Evolutionary conservation across 1,140 invertebrate species (phyloP), one percentile per base, ranked within the genome.

Genomic region (Geopemphigus sp.): DNA sequence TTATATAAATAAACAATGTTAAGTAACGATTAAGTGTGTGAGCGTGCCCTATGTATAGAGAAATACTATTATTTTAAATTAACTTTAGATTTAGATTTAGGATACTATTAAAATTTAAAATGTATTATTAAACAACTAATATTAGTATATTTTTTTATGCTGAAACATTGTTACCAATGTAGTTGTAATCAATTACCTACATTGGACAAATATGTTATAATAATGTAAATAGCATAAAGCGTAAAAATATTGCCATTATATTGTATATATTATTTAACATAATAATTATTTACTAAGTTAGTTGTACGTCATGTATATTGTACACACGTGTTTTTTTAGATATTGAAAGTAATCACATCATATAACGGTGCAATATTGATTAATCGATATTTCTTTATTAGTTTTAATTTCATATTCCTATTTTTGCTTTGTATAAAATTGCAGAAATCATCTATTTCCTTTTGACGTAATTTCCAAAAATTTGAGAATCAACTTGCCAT

Each of bases 81-180:
- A 8, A 78, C 39, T 61, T 8, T 76, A 78, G 39, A n/a, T 29
- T 63, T 61, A 78, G 54, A 47, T 74, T 59, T 78, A 61, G 53
- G 24, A 53, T 19, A 50, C 63, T 26, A 63, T 39, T 4, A 39
- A 39, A 47, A n/a, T 63, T 50, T 29, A 59, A 57, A n/a, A 29
- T 63, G 39, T 78, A 63, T 78, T 39, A 63, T 78, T 47, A 61
- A 26, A 61, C 39, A 63, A 78, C 2, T 63, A 50, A 78, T 26
- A 50, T 78, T 78, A 78, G 74, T 78, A 63, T 78, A 78, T 78
- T 78, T 78, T 78, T 78, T 78, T 78, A 78, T 63, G 74, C 56
- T 78, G 17, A 45, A 59, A 47, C 32, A 76, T 63, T 78, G 74
- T 78, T 78, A 78, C 57, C 57, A 63, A n/a, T 26, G 57, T 78